phyloP scores from a whole-genome alignment of 2,113 vertebrate species.

The sheep (Ovis aries) region DNA sequence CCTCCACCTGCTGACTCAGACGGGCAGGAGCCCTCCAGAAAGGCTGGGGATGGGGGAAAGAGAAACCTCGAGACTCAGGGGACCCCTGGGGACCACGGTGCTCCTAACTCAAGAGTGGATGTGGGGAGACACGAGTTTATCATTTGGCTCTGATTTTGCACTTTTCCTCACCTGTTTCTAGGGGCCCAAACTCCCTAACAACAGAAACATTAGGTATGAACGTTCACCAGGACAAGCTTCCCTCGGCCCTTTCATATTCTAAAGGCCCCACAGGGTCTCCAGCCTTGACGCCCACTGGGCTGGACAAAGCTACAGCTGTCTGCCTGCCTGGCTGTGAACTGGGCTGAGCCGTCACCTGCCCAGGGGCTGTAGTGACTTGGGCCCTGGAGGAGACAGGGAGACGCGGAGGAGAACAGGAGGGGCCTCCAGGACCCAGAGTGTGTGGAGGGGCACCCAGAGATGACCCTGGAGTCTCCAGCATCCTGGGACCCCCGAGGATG shows the following conservation, averaged over 20 bases:
- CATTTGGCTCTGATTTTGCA: neutral
- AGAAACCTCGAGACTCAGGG: neutral
- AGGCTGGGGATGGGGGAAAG: rapidly evolving
- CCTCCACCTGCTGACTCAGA: neutral
- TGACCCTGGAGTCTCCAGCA: neutral
- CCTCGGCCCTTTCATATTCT: rapidly evolving
- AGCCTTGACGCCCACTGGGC: neutral
- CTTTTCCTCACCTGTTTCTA: neutral
- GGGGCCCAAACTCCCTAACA: neutral
- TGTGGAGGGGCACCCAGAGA: neutral
- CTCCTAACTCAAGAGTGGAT: rapidly evolving
- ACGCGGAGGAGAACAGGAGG: neutral
- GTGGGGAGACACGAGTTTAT: rapidly evolving
- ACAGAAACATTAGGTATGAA: neutral
- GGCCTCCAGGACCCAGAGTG: neutral
- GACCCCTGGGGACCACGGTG: rapidly evolving
- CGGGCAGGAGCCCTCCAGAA: neutral
- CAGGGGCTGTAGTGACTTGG: neutral
- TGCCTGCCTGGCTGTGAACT: neutral
- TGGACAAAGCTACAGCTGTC: neutral
- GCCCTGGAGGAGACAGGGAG: neutral
- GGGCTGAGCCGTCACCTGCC: neutral
- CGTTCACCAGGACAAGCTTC: neutral
- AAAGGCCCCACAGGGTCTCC: neutral
- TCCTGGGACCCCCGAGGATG: neutral